Conservation (phyloP, 2,888 invertebrate species). For the Diabrotica balteata region DNA sequence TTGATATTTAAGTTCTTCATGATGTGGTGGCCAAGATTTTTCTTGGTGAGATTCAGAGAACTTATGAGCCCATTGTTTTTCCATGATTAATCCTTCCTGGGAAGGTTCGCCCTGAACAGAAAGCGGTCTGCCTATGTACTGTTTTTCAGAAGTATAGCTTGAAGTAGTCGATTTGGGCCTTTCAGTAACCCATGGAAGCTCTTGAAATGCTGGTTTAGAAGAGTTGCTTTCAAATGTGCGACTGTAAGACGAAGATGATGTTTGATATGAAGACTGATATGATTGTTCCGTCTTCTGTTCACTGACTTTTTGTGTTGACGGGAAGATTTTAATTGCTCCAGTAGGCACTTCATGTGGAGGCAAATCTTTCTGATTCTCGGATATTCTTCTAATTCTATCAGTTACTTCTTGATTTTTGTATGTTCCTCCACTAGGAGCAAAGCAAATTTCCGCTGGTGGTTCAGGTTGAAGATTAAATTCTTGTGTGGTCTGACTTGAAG, state of each 20-base stretch:
- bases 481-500: constrained; percentile 50
- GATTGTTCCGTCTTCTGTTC: constrained; percentile 46
- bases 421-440: constrained; percentile 61
- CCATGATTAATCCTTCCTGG: constrained; percentile 71
- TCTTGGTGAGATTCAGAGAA: constrained; percentile 59
- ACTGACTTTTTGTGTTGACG: constrained; percentile 30
- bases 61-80: constrained; percentile 71
- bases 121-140: constrained; percentile 46
- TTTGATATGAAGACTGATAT: constrained; percentile 42
- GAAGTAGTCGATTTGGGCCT: constrained; percentile 45
- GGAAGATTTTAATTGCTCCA: constrained; percentile 42
- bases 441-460: constrained; percentile 75
- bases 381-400: constrained; percentile 67
- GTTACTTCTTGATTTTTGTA: constrained; percentile 62
- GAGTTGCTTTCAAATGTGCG: constrained; percentile 48
- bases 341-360: constrained; percentile 49
- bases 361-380: constrained; percentile 65
- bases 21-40: constrained; percentile 62
- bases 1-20: constrained; percentile 49
- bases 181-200: constrained; percentile 66
- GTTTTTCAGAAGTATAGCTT: constrained; percentile 42
- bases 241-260: constrained; percentile 45
- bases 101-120: constrained; percentile 59
- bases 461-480: constrained; percentile 69
- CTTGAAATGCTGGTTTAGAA: constrained; percentile 59